Evolutionary conservation across 2,797 vertebrate genomes (phyloP).

Genomic region (Pangasius djambal): DNA sequence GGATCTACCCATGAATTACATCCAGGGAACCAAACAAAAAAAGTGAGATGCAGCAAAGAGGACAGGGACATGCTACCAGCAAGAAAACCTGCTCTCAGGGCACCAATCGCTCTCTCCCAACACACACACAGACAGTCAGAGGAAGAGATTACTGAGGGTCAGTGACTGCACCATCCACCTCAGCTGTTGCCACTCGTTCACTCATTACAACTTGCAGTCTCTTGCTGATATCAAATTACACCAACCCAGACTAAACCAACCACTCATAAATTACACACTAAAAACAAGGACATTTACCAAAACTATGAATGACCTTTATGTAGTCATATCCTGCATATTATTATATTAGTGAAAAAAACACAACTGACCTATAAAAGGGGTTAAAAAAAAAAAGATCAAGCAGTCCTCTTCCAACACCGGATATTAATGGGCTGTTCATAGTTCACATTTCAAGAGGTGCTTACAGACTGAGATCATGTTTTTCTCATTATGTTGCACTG

Average conservation of each 20-base stretch:
- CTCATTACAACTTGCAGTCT: constrained; percentile 60
- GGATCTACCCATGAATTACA: not conserved
- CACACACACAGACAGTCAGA: constrained; percentile 31
- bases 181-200: constrained; percentile 82
- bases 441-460: constrained; percentile 47
- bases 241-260: constrained; percentile 12
- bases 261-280: not conserved
- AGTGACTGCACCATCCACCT: constrained; percentile 75
- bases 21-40: constrained; percentile 45
- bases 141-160: constrained; percentile 49
- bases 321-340: not conserved
- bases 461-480: constrained; percentile 24
- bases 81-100: constrained; percentile 47
- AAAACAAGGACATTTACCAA: constrained; percentile 17
- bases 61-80: constrained; percentile 63
- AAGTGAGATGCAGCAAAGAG: constrained; percentile 58
- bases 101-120: constrained; percentile 66
- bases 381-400: constrained; percentile 13
- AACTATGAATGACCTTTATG: not conserved
- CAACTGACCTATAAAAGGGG: not conserved
- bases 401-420: not conserved
- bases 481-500: constrained; percentile 16
- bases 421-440: constrained; percentile 39
- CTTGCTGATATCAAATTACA: constrained; percentile 44
- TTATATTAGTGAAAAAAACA: not conserved